Base-by-base conservation (phyloP, 2,113 vertebrate species). In the Pelodiscus sinensis region DNA sequence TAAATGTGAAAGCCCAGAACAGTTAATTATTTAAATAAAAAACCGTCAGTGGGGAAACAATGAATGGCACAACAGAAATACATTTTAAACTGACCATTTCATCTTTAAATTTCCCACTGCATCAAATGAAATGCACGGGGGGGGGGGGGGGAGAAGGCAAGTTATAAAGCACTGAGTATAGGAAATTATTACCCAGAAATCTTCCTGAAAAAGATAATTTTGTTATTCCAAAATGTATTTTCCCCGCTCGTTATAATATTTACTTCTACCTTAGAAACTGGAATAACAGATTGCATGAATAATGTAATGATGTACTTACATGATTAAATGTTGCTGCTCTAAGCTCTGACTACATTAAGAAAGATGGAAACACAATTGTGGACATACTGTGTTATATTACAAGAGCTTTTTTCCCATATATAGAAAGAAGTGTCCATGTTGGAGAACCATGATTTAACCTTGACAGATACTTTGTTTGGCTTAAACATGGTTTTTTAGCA, bases 211-310 rank as follows among this genome's bases (percentile, higher is more conserved):
- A 91, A 6, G 87, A 71, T 80, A 0, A 0, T 73, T 87, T 89
- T 80, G 35, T 35, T 91, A 87, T 96, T 92, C 95, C 86, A 35
- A 18, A n/a, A 35, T 92, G 81, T 83, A 79, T 71, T 81, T 94
- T 87, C 83, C 90, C 77, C 80, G 73, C 65, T 93, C 93, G 78
- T 83, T 68, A 77, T 27, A 24, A 77, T 44, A 77, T 50, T 77
- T 50, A 77, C 73, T 22, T 27, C 21, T 77, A 50, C 12, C 12
- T 27, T 8, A 77, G 35, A 92, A 86, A 81, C 84, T 85, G 87
- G 78, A 94, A 88, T 27, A 65, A 73, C 21, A 93, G 57, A 86
- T 94, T 86, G 92, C 92, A 83, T 22, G 82, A 92, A 95, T 87
- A 93, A 65, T 16, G 29, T 15, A 31, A 65, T 73, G 79, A 89